These are phyloP conservation scores for Erebia palarica DNA, from an alignment of 2,888 invertebrate genomes.

Conservation along the genomic window DNA sequence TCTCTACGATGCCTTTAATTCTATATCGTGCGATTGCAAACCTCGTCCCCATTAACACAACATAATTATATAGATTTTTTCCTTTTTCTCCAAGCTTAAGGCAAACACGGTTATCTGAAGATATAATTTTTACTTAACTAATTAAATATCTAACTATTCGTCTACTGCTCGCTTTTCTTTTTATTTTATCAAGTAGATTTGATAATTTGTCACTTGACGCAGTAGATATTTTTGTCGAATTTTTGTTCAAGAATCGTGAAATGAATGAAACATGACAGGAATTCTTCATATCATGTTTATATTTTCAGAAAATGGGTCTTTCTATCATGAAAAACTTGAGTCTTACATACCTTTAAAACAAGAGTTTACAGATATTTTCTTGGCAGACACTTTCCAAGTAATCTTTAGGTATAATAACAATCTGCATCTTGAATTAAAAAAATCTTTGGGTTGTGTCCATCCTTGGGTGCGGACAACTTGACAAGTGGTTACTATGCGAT, in stretches of 20 bases:
- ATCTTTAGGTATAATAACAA: no score
- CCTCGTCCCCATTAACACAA: conserved; percentile 40
- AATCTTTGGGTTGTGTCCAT: no score
- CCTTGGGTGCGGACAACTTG: no score
- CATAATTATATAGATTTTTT: conserved; percentile 13
- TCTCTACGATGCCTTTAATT: conserved; percentile 21
- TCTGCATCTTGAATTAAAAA: no score
- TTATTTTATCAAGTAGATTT: neutral
- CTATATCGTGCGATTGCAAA: conserved; percentile 23
- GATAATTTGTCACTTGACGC: neutral
- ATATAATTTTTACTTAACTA: no score
- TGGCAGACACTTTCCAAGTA: no score
- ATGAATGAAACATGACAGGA: neutral
- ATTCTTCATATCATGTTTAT: no score
- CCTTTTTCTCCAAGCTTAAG: conserved; percentile 31
- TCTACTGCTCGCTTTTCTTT: neutral
- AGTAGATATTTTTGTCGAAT: neutral
- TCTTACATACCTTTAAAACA: no score
- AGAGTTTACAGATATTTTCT: no score
- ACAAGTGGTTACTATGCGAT: neutral
- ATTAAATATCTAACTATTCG: neutral
- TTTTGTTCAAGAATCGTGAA: neutral
- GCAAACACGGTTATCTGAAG: conserved; percentile 34
- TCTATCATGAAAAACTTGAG: no score
- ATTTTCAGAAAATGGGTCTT: no score